phyloP scores from a whole-genome alignment of 2,888 invertebrate species.

The Amblyteles armatorius region DNA sequence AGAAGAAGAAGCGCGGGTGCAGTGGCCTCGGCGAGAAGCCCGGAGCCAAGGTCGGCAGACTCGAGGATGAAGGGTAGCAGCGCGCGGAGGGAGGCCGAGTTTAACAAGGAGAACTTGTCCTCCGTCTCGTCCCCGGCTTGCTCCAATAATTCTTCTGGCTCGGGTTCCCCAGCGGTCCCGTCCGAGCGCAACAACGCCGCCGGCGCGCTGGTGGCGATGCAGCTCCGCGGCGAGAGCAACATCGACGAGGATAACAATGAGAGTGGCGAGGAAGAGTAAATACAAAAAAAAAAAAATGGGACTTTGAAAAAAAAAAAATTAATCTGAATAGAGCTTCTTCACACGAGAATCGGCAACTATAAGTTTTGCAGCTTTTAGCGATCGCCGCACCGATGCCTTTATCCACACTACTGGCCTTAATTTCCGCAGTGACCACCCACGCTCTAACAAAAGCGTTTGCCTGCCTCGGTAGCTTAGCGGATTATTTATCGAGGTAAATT shows the following conservation, averaged over 20 bases:
- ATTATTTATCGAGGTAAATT: conserved; percentile 61
- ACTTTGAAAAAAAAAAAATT: not conserved
- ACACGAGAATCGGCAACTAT: not conserved
- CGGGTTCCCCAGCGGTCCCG: conserved; percentile 19
- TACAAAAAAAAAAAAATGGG: conserved; percentile 13
- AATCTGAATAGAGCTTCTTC: not conserved
- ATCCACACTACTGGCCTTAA: conserved; percentile 47
- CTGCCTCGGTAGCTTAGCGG: conserved; percentile 32
- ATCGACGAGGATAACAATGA: conserved; percentile 44
- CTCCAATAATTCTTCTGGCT: conserved; percentile 60
- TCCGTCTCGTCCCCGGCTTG: conserved; percentile 40
- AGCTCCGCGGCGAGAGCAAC: conserved; percentile 24
- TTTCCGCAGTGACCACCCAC: conserved; percentile 42
- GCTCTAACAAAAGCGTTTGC: conserved; percentile 48
- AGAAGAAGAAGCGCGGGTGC: conserved; percentile 48
- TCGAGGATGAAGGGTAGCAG: conserved; percentile 68
- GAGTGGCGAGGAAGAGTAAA: conserved; percentile 74
- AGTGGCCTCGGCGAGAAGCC: conserved; percentile 64
- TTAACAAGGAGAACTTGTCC: conserved; percentile 65
- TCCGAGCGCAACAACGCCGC: conserved; percentile 25
- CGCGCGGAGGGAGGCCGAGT: conserved; percentile 40
- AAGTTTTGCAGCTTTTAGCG: conserved; percentile 30
- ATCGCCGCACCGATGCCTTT: conserved; percentile 52
- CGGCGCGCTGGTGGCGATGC: conserved; percentile 21
- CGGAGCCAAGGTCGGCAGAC: conserved; percentile 76